Evolutionary conservation across 1,140 invertebrate genomes (phyloP).

Genomic region (Gerris buenoi): DNA sequence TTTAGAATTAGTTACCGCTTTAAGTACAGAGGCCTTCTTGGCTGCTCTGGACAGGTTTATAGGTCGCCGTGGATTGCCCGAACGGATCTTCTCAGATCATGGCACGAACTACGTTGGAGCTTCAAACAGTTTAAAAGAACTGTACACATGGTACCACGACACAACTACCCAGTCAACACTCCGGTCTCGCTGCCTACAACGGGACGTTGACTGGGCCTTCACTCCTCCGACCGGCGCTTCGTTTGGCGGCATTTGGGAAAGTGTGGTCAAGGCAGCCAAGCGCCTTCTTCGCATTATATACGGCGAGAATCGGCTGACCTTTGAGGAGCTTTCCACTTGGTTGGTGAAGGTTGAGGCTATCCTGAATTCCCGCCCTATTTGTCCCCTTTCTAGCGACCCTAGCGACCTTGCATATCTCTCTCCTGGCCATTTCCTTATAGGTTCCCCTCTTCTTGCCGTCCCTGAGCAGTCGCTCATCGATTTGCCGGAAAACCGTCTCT

Average conservation of each 20-base stretch:
- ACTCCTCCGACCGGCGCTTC: slow-evolving; percentile 22
- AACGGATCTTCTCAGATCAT: slow-evolving; percentile 14
- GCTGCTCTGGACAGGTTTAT: slow-evolving; percentile 23
- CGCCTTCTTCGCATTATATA: slow-evolving; percentile 17
- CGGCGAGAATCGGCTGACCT: slow-evolving; percentile 14
- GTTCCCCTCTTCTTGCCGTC: slow-evolving; percentile 13
- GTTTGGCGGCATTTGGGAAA: slow-evolving; percentile 26
- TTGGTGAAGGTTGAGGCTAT: slow-evolving; percentile 18
- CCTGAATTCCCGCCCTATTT: slow-evolving; percentile 11
- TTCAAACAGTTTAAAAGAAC: not conserved
- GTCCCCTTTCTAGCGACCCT: slow-evolving; percentile 13
- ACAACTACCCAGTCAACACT: not conserved
- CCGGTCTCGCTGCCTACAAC: not conserved
- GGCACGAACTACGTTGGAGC: slow-evolving; percentile 6
- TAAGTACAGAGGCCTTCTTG: slow-evolving; percentile 22
- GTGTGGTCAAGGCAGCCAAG: slow-evolving; percentile 24
- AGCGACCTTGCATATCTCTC: slow-evolving; percentile 14
- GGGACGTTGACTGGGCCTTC: slow-evolving; percentile 18
- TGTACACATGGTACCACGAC: not conserved
- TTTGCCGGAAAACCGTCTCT: slow-evolving; percentile 16
- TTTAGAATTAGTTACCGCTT: slow-evolving; percentile 22
- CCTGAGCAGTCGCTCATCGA: slow-evolving; percentile 13
- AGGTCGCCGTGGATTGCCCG: slow-evolving; percentile 13
- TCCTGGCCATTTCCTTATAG: slow-evolving; percentile 24
- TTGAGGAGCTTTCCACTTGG: slow-evolving; percentile 18